phyloP scores from a whole-genome alignment of 2,797 vertebrate genomes.

The Acipenser transmontanus region DNA sequence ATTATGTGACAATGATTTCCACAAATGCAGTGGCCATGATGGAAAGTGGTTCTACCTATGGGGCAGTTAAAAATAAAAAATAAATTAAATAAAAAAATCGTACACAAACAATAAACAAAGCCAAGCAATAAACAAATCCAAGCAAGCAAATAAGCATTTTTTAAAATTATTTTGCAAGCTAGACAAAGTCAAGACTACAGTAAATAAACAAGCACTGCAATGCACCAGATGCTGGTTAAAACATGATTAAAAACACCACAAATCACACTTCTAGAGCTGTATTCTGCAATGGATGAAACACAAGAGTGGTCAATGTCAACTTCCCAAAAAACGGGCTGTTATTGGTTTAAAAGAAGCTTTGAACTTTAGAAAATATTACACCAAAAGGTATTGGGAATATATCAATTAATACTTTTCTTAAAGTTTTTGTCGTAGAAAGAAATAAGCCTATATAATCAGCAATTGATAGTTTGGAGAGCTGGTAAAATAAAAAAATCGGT shows the following conservation, averaged over 20 bases:
- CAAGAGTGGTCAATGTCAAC: neutral
- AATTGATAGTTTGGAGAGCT: no score
- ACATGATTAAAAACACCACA: constrained; percentile 18
- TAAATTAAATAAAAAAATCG: neutral
- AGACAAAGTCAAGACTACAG: neutral
- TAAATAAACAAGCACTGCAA: constrained; percentile 4
- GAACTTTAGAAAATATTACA: no score
- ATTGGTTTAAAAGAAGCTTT: constrained; percentile 2
- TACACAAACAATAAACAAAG: neutral
- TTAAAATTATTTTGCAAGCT: constrained; percentile 10
- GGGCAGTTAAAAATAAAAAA: neutral
- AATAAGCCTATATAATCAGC: no score
- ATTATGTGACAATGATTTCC: neutral
- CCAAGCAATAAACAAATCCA: constrained; percentile 5
- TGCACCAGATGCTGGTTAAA: constrained; percentile 14
- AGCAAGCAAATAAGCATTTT: neutral
- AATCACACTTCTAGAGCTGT: neutral
- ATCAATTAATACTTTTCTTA: no score
- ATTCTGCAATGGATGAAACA: neutral
- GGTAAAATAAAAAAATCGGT: no score
- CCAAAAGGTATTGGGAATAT: no score
- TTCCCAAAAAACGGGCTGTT: constrained; percentile 7
- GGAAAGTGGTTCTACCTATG: neutral
- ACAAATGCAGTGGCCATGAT: neutral
- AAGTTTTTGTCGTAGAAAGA: no score